A percentile compares a stretch with the other conserved stretches of the same genome.
These are phyloP conservation scores for Nesogale talazaci DNA, from an alignment of 2,113 vertebrate species.

Conservation along the genomic window DNA sequence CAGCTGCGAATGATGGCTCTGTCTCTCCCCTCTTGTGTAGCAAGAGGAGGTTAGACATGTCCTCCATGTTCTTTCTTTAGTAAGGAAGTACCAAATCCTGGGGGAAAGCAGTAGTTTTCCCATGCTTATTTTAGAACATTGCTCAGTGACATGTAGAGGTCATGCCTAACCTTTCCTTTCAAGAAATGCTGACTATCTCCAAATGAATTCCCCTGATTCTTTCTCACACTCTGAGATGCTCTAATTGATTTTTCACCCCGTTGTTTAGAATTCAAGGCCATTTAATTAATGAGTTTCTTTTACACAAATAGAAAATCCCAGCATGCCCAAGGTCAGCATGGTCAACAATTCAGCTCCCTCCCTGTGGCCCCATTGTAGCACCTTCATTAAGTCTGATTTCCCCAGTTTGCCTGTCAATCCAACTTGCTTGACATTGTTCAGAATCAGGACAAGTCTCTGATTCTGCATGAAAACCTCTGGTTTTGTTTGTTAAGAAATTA, in stretches of 20 bases:
- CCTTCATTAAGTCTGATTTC: slow-evolving; percentile 19
- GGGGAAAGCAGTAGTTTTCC: slow-evolving; percentile 9
- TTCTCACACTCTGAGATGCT: slow-evolving; percentile 63
- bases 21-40: no score
- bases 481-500: slow-evolving; percentile 38
- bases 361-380: not conserved
- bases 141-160: slow-evolving; percentile 3
- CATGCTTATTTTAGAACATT: not conserved
- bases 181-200: slow-evolving; percentile 41
- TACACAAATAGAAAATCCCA: slow-evolving; percentile 66
- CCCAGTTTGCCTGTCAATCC: not conserved
- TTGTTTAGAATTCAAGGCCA: slow-evolving; percentile 72
- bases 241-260: slow-evolving; percentile 72
- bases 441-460: not conserved
- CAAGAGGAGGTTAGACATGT: no score
- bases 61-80: no score
- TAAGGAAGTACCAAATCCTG: slow-evolving; percentile 18
- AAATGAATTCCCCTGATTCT: slow-evolving; percentile 67
- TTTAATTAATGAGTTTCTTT: slow-evolving; percentile 75
- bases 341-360: slow-evolving; percentile 44
- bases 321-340: slow-evolving; percentile 65
- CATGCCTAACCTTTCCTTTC: slow-evolving; percentile 44
- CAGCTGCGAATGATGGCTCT: no score
- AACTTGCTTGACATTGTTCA: not conserved
- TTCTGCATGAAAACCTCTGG: not conserved